Evolutionary conservation across 2,888 invertebrate species (phyloP).

Genomic region (Myathropa florea): DNA sequence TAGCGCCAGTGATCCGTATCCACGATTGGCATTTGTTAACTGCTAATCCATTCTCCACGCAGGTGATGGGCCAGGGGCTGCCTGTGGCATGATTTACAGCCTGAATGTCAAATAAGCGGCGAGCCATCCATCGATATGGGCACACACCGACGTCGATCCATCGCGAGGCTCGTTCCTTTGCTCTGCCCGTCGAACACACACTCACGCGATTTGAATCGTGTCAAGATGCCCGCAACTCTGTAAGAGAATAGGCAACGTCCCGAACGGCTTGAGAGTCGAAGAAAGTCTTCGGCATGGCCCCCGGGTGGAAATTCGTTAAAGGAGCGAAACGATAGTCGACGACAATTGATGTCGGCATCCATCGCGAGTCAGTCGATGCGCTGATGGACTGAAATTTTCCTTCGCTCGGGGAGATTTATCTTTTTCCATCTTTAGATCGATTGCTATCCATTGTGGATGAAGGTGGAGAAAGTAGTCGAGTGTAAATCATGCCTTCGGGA

Average conservation of each 20-base stretch:
- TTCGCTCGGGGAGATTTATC: not conserved
- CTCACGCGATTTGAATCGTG: conserved; percentile 45
- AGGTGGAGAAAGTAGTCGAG: not conserved
- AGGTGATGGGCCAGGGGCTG: not conserved
- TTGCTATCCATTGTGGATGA: not conserved
- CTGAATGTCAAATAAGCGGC: conserved; percentile 55
- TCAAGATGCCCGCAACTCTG: conserved; percentile 9
- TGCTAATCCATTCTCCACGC: not conserved
- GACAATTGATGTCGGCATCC: not conserved
- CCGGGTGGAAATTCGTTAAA: conserved; percentile 23
- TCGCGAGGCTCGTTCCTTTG: no score
- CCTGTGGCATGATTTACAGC: conserved; percentile 53
- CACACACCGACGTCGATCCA: conserved; percentile 11
- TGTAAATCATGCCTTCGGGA: not conserved
- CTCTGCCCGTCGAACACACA: not conserved
- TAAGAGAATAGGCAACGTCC: conserved; percentile 32
- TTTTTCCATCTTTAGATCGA: not conserved
- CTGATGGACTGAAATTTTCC: not conserved
- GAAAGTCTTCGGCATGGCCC: conserved; percentile 49
- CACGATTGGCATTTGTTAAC: conserved; percentile 23
- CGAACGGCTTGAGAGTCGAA: conserved; percentile 59
- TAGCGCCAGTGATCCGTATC: conserved; percentile 16
- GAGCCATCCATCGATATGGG: conserved; percentile 7
- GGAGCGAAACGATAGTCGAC: not conserved
- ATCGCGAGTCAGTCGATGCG: not conserved